Conservation (phyloP, 2,113 vertebrate genomes). For the Sceloporus undulatus region DNA sequence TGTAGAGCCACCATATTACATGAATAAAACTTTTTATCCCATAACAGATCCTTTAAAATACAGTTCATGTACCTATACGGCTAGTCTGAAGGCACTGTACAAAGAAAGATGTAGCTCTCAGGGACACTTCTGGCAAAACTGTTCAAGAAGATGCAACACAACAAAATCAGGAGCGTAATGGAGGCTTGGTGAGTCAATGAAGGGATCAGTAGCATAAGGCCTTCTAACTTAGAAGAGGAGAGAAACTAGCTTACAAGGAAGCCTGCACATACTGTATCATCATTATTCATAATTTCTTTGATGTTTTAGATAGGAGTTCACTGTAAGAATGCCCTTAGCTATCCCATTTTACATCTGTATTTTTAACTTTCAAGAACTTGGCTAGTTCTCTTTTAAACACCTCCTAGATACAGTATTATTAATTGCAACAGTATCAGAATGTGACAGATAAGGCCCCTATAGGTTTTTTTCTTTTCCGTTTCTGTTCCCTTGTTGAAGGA, state of each 20-base stretch:
- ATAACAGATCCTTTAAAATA: neutral
- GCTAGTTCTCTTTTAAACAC: neutral
- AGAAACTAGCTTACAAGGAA: neutral
- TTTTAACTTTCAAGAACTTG: neutral
- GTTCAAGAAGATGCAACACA: neutral
- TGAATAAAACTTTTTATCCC: neutral
- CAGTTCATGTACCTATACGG: neutral
- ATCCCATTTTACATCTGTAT: neutral
- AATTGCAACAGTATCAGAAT: neutral
- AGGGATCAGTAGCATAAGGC: neutral
- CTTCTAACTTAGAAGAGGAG: neutral
- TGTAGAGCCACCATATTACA: neutral
- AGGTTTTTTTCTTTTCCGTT: neutral
- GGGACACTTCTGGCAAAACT: neutral
- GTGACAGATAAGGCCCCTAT: neutral
- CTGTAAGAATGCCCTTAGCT: neutral
- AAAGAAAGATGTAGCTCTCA: neutral
- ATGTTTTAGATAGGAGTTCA: neutral
- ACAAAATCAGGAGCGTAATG: neutral
- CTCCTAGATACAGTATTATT: neutral
- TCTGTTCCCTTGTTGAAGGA: neutral
- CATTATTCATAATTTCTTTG: neutral
- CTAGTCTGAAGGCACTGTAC: neutral
- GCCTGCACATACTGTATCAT: neutral
- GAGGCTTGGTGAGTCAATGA: neutral